Base-by-base conservation (phyloP, 2,888 invertebrate species). In the Lapara coniferarum region DNA sequence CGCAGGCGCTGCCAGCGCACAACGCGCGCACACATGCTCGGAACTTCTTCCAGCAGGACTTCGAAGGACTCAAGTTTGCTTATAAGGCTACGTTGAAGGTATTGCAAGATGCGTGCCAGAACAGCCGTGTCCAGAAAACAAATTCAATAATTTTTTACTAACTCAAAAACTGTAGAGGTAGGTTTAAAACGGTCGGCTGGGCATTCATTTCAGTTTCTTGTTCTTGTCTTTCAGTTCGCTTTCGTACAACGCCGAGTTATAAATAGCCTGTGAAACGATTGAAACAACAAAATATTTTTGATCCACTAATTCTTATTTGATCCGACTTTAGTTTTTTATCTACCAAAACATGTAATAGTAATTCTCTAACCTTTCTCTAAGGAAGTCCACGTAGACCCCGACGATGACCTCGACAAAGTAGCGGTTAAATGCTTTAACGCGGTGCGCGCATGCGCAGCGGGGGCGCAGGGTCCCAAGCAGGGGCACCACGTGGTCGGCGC, bases 31-130 rank as follows among this genome's bases (percentile, higher is more conserved):
- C 92, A 0, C 74, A 81, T 0, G 70, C 77, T 0, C 83, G 91
- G 44, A 77, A 78, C 71, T 91, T 92, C 80, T 88, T 86, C 68
- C 78, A 90, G 19, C 93, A 93, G 72, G 93, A 93, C 75, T 89
- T 89, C 66, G 91, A 89, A 55, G 92, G 87, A 0, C 85, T 93
- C 3, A 89, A 89, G 74, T 90, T 82, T 74, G 87, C 83, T 44
- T 93, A 90, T 70, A 87, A 81, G 69, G 90, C 92, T 69, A 89
- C 93, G 1, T 63, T 86, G 19, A 93, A 91, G 88, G 92, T 89
- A 52, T 8, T 4, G 25, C 25, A 25, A 25, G 25, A 25, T 25
- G 25, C 25, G 25, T 25, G 25, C 25, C 25, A 25, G 25, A 25
- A 25, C 25, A 2, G 25, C 25, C 25, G 25, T 25, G 25, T 25